Percentiles rank a stretch among this genome's conserved stretches.
phyloP scores from a whole-genome alignment of 2,888 invertebrate genomes.

The Mesorhabditis spiculigera region DNA sequence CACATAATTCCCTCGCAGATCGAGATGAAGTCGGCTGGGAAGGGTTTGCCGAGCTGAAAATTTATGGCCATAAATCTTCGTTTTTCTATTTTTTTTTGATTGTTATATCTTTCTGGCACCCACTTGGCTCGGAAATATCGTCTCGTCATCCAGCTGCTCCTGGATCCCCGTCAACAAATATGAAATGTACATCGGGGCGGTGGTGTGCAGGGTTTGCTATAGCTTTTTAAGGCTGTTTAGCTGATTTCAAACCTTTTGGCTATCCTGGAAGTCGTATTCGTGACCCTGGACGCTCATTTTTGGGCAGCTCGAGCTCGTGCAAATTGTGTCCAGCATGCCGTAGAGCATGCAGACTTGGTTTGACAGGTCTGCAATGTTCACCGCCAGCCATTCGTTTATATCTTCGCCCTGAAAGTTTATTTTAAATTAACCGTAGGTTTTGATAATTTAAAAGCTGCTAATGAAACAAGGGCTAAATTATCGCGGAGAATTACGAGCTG shows the following conservation, averaged over 20 bases:
- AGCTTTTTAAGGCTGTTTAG: slow-evolving; percentile 8
- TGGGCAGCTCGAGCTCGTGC: slow-evolving; percentile 82
- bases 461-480: slow-evolving; percentile 68
- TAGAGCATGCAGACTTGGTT: slow-evolving; percentile 97
- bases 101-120: slow-evolving; percentile 62
- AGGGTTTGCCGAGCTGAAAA: slow-evolving; percentile 34
- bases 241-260: slow-evolving; percentile 71
- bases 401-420: slow-evolving; percentile 84
- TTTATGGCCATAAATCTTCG: too few relatives aligned
- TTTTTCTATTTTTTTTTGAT: too few relatives aligned
- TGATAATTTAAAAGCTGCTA: not conserved
- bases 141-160: slow-evolving; percentile 97
- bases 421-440: slow-evolving; percentile 3
- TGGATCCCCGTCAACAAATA: slow-evolving; percentile 99
- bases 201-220: slow-evolving; percentile 23
- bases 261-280: slow-evolving; percentile 99
- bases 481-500: too few relatives aligned
- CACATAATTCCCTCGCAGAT: slow-evolving; percentile 97
- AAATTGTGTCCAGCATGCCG: slow-evolving; percentile 98
- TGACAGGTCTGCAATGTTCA: slow-evolving; percentile 70
- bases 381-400: slow-evolving; percentile 98
- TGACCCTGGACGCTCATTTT: slow-evolving; percentile 93
- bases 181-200: slow-evolving; percentile 75
- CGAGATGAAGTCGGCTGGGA: slow-evolving; percentile 59
- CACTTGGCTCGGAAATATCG: slow-evolving; percentile 95